phyloP scores from a whole-genome alignment of 2,797 vertebrate genomes.

The Peromyscus eremicus region DNA sequence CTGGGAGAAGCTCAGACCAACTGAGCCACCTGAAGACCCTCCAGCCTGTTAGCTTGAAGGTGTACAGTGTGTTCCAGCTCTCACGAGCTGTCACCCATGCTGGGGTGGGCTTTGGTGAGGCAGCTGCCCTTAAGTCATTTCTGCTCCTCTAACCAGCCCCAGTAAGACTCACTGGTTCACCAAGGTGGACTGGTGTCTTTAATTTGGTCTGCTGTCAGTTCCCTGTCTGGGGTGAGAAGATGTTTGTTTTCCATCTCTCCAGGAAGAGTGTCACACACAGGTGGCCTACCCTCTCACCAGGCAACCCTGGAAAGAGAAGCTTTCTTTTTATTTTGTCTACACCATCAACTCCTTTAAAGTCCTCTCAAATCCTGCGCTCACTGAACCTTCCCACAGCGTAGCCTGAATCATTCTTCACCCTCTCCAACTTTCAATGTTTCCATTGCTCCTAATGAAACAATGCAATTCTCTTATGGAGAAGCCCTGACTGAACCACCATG shows the following conservation, averaged over 20 bases:
- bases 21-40: no score
- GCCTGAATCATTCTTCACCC: not conserved
- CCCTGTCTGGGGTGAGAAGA: not conserved
- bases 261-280: not conserved
- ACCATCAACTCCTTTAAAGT: not conserved
- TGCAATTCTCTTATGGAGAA: not conserved
- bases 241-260: not conserved
- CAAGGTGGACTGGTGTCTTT: not conserved
- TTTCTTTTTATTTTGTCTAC: not conserved
- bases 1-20: no score
- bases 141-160: not conserved
- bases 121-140: not conserved
- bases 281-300: not conserved
- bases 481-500: not conserved
- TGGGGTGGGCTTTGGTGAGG: no score
- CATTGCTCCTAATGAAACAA: not conserved
- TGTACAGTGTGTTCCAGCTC: no score
- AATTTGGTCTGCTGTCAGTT: not conserved
- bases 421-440: not conserved
- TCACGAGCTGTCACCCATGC: no score
- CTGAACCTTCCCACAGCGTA: not conserved
- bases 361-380: fast-evolving
- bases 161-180: not conserved
- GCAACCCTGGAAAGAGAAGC: not conserved
- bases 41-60: no score